Base-by-base conservation (phyloP, 2,888 invertebrate species). In the Leptopilina myrica region DNA sequence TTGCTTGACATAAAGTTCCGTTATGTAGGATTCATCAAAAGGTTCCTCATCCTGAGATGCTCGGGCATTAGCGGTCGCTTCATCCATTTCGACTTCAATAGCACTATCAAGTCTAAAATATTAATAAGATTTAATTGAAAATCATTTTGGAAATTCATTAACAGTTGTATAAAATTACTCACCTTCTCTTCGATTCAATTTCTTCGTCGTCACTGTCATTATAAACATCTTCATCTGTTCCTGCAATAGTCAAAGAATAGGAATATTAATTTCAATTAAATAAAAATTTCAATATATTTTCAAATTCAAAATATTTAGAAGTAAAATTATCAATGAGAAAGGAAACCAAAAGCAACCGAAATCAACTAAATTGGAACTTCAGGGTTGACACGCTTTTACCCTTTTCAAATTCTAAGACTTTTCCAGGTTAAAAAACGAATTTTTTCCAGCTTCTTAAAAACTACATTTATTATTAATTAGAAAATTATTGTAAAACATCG, bases 1-100 rank as follows among this genome's bases (percentile, higher is more conserved):
- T 92, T 94, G 94, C 87, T 94, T 95, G 82, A 95, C 93, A 81
- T 93, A 91, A 7, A 93, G 91, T 83, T 93, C 93, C 67, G 91
- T 92, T 33, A 86, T 82, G 77, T 84, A 86, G 11, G 84, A 81
- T 26, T 89, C 89, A 56, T 89, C 88, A 49, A 87, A 90, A 40
- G 79, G 84, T 59, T 89, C 87, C 4, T 86, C 85, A 4, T 85
- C 87, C 79, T 89, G 85, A 15, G 86, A 83, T 40, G 87, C 85
- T 53, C 88, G 84, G 46, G 87, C 86, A 78, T 89, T 88, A n/a
- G 86, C 87, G 8, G 90, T 88, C 6, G 90, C 88, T 82, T 91
- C 89, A 66, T 92, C 91, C 87, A 90, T 89, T 76, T 91, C 89
- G 8, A 87, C 84, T 69, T 91, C 91, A 62, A 90, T 87, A 40